Evolutionary conservation across 2,888 invertebrate species (phyloP).

Genomic region (Diarsia rubi): DNA sequence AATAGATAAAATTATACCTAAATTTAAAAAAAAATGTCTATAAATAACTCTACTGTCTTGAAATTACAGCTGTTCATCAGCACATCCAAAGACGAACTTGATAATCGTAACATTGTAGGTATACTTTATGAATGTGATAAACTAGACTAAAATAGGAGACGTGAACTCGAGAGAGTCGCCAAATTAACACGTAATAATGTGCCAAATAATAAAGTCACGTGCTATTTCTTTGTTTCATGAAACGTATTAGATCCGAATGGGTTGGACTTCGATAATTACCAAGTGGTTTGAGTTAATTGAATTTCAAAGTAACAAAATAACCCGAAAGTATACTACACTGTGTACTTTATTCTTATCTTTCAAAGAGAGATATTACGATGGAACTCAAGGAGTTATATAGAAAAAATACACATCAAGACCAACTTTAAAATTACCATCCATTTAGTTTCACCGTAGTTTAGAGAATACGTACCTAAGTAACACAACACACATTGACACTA

Average conservation of each 20-base stretch:
- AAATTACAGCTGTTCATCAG: background rate
- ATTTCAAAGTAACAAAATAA: background rate
- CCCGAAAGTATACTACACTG: background rate
- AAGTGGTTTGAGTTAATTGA: background rate
- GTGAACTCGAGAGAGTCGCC: slow-evolving; percentile 38
- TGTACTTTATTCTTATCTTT: too few species aligned
- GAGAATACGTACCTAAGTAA: slow-evolving; percentile 85
- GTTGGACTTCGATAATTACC: background rate
- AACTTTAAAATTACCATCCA: background rate
- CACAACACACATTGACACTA: slow-evolving; percentile 96
- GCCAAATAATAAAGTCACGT: slow-evolving; percentile 25
- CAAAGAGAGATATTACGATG: background rate
- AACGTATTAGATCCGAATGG: background rate
- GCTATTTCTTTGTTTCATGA: slow-evolving; percentile 29
- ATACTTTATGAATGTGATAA: slow-evolving; percentile 31
- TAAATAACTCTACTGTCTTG: slow-evolving; percentile 22
- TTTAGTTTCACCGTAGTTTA: background rate
- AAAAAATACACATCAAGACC: background rate
- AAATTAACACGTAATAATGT: slow-evolving; percentile 37
- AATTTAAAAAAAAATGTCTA: background rate
- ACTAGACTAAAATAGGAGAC: slow-evolving; percentile 46
- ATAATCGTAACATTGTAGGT: slow-evolving; percentile 36
- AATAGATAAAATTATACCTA: background rate
- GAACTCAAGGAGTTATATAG: background rate
- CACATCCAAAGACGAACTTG: slow-evolving; percentile 4